A percentile compares a stretch with the other conserved stretches of the same genome.
Evolutionary conservation across 2,113 vertebrate genomes (phyloP).

Genomic region (Notarius quadriscutis): DNA sequence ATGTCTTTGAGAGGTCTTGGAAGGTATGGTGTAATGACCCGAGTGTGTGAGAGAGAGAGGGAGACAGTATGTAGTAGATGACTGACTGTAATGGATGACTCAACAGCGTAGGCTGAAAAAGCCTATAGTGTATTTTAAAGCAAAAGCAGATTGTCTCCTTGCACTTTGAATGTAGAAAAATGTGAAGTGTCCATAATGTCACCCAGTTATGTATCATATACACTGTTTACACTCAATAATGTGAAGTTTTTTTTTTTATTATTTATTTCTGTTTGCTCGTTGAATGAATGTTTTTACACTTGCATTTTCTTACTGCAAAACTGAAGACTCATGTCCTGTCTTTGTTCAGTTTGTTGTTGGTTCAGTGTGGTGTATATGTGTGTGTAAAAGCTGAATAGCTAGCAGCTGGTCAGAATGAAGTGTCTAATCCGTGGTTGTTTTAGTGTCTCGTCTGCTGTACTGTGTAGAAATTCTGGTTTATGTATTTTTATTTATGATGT

Average conservation of each 20-base stretch:
- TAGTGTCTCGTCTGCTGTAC: background rate
- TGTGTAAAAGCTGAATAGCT: background rate
- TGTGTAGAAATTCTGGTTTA: background rate
- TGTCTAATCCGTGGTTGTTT: background rate
- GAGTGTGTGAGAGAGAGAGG: background rate
- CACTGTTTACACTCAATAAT: background rate
- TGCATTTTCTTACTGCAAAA: background rate
- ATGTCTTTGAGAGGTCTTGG: background rate
- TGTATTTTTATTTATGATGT: conserved; percentile 20
- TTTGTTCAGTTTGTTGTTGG: background rate
- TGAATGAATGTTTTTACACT: background rate
- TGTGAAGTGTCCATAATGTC: background rate
- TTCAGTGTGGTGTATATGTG: background rate
- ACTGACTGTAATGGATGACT: background rate
- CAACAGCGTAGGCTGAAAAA: background rate
- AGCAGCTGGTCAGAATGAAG: background rate
- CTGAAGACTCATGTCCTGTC: background rate
- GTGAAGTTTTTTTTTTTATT: background rate
- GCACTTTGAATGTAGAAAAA: background rate
- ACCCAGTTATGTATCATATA: background rate
- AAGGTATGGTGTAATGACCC: conserved; percentile 43
- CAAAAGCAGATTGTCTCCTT: background rate
- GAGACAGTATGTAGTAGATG: too few relatives aligned
- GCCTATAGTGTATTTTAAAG: background rate
- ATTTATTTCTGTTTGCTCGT: background rate